These are phyloP conservation scores for Phataginus tricuspis DNA, from an alignment of 2,797 vertebrate species.

Conservation along the genomic window DNA sequence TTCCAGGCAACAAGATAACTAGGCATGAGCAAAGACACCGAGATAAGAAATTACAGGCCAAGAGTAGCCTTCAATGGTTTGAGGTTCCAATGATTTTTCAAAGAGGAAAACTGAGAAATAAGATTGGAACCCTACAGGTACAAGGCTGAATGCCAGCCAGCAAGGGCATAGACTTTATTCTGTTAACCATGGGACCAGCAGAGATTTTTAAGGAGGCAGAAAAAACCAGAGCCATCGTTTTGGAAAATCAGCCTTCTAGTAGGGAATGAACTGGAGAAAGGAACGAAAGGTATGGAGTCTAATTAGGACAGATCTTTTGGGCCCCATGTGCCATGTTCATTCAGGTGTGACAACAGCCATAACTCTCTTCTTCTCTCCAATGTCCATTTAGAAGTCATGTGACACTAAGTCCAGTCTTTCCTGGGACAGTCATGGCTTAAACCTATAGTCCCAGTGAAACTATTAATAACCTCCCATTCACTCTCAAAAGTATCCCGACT, in stretches of 20 bases:
- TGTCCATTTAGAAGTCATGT: not conserved
- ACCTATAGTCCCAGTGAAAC: not conserved
- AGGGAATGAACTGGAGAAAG: not conserved
- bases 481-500: not conserved
- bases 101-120: not conserved
- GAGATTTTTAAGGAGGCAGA: not conserved
- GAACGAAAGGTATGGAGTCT: not conserved
- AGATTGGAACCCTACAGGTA: not conserved
- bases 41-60: not conserved
- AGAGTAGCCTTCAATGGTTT: not conserved
- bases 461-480: not conserved
- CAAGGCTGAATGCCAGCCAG: not conserved
- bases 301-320: not conserved
- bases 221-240: conserved; percentile 7
- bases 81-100: not conserved
- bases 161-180: not conserved
- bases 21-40: not conserved
- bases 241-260: not conserved
- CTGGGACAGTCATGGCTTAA: not conserved
- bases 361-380: not conserved
- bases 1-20: not conserved
- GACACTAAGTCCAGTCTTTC: not conserved
- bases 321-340: not conserved
- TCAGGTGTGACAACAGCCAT: not conserved
- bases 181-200: not conserved